Evolutionary conservation across 2,113 vertebrate species (phyloP), one percentile per base, ranked within the genome.

Genomic region (Caranx melampygus): DNA sequence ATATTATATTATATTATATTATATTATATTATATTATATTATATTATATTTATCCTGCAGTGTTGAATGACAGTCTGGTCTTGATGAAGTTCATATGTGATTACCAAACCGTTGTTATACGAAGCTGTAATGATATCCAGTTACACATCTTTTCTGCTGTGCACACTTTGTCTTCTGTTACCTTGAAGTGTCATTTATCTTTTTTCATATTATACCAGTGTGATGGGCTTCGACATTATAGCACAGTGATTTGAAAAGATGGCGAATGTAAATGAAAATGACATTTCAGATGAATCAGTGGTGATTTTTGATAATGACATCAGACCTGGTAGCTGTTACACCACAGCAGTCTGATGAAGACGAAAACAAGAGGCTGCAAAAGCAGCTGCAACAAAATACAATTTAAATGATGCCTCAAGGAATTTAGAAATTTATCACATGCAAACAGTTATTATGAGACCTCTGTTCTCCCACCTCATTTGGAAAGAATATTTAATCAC

Each of bases 191-290:
- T n/a, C 6, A 11, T 31, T 10, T 33, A 11, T 47, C 14, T 1
- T 65, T 79, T 51, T 72, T 11, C 13, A 47, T 64, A 35, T 59
- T 40, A 47, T 31, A 12, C 31, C 18, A 44, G 45, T 61, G 21
- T 54, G 12, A 59, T 20, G 15, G 18, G 31, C 9, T 57, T 31
- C 65, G n/a, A 45, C 26, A 12, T 26, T 26, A 20, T 11, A 47
- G n/a, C 21, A 16, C 35, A n/a, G 18, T 21, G 1, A 45, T 67
- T 52, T n/a, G 26, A 34, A 0, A 6, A 73, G 55, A 18, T 21
- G 26, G 2, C 6, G 13, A 0, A 44, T 45, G n/a, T 63, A 20
- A 13, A 54, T 31, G 31, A 66, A 31, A 49, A 68, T 4, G 15
- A 2, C 3, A 34, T 26, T 33, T 14, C 3, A 35, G 37, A 35